phyloP scores from a whole-genome alignment of 2,888 invertebrate genomes.

The Fragum whitleyi region DNA sequence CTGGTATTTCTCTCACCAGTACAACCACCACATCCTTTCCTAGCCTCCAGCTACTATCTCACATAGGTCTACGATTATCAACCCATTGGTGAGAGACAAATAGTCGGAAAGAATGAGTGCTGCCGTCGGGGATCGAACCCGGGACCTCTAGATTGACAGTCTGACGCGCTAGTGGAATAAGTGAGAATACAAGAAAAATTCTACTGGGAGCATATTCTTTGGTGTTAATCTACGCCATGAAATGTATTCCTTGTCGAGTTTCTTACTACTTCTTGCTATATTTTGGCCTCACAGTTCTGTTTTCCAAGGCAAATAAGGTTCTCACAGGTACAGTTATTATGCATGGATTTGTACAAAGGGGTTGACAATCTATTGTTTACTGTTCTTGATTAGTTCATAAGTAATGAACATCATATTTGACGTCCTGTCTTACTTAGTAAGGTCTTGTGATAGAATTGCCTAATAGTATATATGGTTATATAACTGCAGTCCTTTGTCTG shows the following conservation, averaged over 20 bases:
- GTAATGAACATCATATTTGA: neutral
- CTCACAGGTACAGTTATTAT: neutral
- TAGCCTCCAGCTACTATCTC: too few relatives aligned
- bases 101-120: too few relatives aligned
- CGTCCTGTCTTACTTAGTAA: neutral
- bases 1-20: too few relatives aligned
- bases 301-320: neutral
- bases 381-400: neutral
- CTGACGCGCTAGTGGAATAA: too few relatives aligned
- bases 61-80: too few relatives aligned
- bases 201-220: constrained; percentile 4
- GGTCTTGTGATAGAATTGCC: constrained; percentile 2
- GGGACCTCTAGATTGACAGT: too few relatives aligned
- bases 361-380: neutral
- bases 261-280: neutral
- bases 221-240: neutral
- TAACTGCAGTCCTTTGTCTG: too few relatives aligned
- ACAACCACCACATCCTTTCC: too few relatives aligned
- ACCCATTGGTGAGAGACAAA: too few relatives aligned
- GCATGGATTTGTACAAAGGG: neutral
- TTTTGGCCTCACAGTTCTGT: neutral
- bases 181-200: neutral
- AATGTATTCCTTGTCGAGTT: neutral
- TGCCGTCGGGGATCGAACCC: too few relatives aligned
- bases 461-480: neutral